Evolutionary conservation across 2,113 vertebrate species (phyloP), one percentile per base, ranked within the genome.

Genomic region (Bettongia penicillata): DNA sequence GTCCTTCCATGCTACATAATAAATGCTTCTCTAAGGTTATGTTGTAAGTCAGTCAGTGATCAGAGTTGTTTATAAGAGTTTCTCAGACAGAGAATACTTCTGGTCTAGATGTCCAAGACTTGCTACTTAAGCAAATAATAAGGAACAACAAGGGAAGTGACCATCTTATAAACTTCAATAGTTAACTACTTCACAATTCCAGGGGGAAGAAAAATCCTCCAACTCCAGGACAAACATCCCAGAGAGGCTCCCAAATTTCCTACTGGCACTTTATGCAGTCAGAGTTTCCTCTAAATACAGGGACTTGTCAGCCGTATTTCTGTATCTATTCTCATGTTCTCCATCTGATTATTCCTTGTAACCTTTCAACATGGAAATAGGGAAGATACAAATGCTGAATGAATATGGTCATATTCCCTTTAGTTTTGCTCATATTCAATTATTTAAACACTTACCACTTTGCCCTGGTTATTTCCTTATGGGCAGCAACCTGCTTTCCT

Each of bases 221-320:
- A 93, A 91, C 97, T 98, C 97, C 95, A 96, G 48, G 92, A 97
- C 97, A 98, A 98, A 97, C 94, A 97, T 97, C 97, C 98, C 96
- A 49, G 94, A 96, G 93, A 52, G 91, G 95, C 95, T 97, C 90
- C 94, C 97, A 96, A 95, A 95, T 92, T 51, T 93, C 95, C 31
- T 22, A 91, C 9, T 37, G 95, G 95, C 93, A 90, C 23, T 25
- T 68, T 95, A 95, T 12, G 0, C 84, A 92, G 90, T 91, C 93
- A 84, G 19, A 7, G 57, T 3, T 68, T 51, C 68, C 28, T 48
- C 10, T 31, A 5, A 37, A 90, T 43, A 0, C 19, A 0, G 43
- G 53, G 51, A 57, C 22, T 2, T 1, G 89, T 84, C 16, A 53
- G 51, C 7, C 19, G 47, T 14, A 28, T 16, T 24, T 68, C 77